Conservation (phyloP, 2,888 invertebrate genomes). For the Argyresthia goedartella region DNA sequence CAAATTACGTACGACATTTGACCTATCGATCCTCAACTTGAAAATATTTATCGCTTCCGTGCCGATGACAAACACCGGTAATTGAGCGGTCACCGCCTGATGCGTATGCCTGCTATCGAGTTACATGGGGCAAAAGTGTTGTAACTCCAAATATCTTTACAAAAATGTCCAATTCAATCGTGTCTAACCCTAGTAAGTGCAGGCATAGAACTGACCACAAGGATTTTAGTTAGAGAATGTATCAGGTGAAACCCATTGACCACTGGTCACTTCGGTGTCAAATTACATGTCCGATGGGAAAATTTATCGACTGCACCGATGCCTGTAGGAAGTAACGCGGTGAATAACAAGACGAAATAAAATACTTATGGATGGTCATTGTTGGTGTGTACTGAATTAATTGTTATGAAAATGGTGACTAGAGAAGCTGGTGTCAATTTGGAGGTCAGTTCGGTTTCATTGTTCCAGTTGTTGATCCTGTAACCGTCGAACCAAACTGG, state of each 20-base stretch:
- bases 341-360: slow-evolving; percentile 17
- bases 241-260: slow-evolving; percentile 50
- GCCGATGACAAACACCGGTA: slow-evolving; percentile 44
- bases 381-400: slow-evolving; percentile 52
- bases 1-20: slow-evolving; percentile 8
- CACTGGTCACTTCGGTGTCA: slow-evolving; percentile 57
- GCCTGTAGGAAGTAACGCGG: slow-evolving; percentile 48
- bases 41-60: slow-evolving; percentile 59
- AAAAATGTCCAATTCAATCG: not conserved
- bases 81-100: slow-evolving; percentile 55
- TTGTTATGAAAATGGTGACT: slow-evolving; percentile 48
- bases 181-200: not conserved
- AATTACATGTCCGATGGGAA: slow-evolving; percentile 45
- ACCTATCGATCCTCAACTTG: slow-evolving; percentile 9
- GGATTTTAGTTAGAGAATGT: slow-evolving; percentile 14
- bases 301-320: slow-evolving; percentile 39
- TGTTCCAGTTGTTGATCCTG: not conserved
- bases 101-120: slow-evolving; percentile 49
- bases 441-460: not conserved
- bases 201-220: slow-evolving; percentile 20
- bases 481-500: not conserved
- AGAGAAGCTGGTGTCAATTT: not conserved
- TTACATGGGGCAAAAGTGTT: slow-evolving; percentile 27
- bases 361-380: slow-evolving; percentile 23
- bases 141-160: not conserved